These are phyloP conservation scores for Thunnus albacares DNA, from an alignment of 2,797 vertebrate genomes.

Conservation along the genomic window DNA sequence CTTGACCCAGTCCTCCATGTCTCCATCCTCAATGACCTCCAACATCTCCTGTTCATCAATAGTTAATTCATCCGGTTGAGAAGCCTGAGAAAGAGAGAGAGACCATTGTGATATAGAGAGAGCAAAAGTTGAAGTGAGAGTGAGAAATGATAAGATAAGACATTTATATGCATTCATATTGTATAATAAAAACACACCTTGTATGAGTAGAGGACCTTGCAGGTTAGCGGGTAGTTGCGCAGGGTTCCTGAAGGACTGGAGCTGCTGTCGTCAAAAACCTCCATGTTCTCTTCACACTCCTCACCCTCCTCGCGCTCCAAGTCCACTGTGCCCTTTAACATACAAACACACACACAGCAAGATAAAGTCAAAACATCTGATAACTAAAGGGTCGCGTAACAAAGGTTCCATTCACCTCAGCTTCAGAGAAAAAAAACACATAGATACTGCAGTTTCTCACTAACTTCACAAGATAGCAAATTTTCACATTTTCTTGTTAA, in stretches of 20 bases:
- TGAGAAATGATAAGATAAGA: neutral
- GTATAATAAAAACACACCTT: conserved; percentile 85
- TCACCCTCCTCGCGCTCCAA: conserved; percentile 94
- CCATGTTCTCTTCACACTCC: conserved; percentile 97
- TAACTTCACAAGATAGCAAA: neutral
- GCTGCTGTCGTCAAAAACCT: conserved; percentile 97
- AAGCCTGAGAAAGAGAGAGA: conserved; percentile 85
- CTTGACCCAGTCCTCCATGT: conserved; percentile 99
- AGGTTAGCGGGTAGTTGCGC: conserved; percentile 96
- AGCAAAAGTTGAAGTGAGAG: neutral
- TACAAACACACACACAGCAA: conserved; percentile 51
- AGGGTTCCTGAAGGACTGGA: conserved; percentile 97
- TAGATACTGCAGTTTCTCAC: neutral
- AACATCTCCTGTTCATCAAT: conserved; percentile 97
- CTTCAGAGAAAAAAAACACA: neutral
- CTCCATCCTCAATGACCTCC: conserved; percentile 98
- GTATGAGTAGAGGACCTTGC: conserved; percentile 98
- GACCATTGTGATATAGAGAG: neutral
- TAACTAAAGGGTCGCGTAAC: conserved; percentile 38
- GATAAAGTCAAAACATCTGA: conserved; percentile 51
- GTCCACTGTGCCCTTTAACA: conserved; percentile 89
- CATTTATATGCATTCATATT: neutral
- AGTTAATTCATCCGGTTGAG: conserved; percentile 97
- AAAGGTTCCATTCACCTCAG: conserved; percentile 24
- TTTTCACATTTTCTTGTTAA: neutral